Conservation (phyloP, 2,888 invertebrate genomes). For the Perdita meconis region DNA sequence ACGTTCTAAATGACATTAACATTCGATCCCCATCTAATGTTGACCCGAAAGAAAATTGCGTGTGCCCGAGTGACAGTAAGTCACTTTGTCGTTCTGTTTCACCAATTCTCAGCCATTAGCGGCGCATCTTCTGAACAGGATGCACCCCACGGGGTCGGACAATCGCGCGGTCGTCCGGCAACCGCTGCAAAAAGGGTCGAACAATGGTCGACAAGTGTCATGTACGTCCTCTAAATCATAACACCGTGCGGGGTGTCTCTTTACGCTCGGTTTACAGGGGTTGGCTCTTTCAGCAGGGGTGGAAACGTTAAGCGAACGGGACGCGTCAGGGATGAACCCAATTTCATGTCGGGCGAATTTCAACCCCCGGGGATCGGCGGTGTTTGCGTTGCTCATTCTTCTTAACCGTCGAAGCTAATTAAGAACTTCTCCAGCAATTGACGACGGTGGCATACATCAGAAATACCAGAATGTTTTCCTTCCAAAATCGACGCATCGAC, state of each 20-base stretch:
- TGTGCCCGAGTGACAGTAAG: background rate
- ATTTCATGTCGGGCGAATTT: slow-evolving; percentile 24
- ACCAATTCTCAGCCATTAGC: slow-evolving; percentile 30
- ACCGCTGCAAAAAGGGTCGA: slow-evolving; percentile 48
- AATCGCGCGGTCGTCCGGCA: slow-evolving; percentile 33
- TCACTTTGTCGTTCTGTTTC: background rate
- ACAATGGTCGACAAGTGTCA: slow-evolving; percentile 70
- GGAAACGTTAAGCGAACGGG: background rate
- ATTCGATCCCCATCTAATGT: too few relatives aligned
- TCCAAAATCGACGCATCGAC: too few relatives aligned
- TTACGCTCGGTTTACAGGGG: slow-evolving; percentile 56
- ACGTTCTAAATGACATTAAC: too few relatives aligned
- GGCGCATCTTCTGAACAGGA: slow-evolving; percentile 39
- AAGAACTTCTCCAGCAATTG: background rate
- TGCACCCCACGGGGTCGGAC: slow-evolving; percentile 43
- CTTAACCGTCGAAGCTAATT: background rate
- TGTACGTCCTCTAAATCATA: slow-evolving; percentile 66
- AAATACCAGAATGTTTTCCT: too few relatives aligned
- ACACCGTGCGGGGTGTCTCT: slow-evolving; percentile 47
- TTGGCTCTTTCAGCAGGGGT: background rate
- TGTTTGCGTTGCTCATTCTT: background rate
- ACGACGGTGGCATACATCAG: background rate
- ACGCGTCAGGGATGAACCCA: slow-evolving; percentile 1
- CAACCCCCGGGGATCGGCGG: background rate
- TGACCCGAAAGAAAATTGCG: too few relatives aligned